Evolutionary conservation across 1,140 invertebrate species (phyloP), one percentile per base, ranked within the genome.

Genomic region (Drosophila bocqueti): DNA sequence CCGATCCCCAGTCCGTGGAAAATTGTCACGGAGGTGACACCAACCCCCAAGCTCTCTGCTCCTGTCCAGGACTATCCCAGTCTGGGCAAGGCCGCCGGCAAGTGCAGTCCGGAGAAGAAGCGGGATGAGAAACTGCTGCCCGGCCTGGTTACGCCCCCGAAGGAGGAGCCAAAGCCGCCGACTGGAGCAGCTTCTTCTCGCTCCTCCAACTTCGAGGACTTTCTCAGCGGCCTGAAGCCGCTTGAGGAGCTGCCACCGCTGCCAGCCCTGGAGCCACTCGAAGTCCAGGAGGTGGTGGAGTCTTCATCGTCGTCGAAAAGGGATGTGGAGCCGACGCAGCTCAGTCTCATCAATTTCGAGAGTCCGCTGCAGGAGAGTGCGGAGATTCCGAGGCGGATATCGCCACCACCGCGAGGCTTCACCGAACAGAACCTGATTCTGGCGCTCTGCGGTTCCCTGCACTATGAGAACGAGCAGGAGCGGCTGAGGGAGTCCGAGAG

Each of bases 261-360:
- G 50, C 87, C 92, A 1, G 62, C 86, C 0, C 57, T 93, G 8
- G 91, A 92, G 66, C 81, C 81, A 11, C 63, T 93, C 4, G 79
- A 86, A 18, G 59, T 81, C 11, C 60, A 59, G 18, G 66, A 58
- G 26, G 54, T 34, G 26, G 46, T 38, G 42, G 42, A 18, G 13
- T 18, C 45, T 10, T 24, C 45, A 2, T 45, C 16, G 26, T 26
- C 29, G 29, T 43, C 49, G 3, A 21, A 58, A 9, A 58, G 31
- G 55, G 42, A 45, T 50, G 11, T 9, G n/a, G 43, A 57, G 63
- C 57, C 24, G 9, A 43, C 11, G 24, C 49, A 21, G 26, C 62
- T 90, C 2, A 93, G 91, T 45, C 64, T 93, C 4, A 93, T 93
- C 29, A 93, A 91, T 49, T 93, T 93, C 45, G 92, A 93, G 60